Evolutionary conservation across 1,140 invertebrate species (phyloP).

Genomic region (Pogonognathellus flavescens): DNA sequence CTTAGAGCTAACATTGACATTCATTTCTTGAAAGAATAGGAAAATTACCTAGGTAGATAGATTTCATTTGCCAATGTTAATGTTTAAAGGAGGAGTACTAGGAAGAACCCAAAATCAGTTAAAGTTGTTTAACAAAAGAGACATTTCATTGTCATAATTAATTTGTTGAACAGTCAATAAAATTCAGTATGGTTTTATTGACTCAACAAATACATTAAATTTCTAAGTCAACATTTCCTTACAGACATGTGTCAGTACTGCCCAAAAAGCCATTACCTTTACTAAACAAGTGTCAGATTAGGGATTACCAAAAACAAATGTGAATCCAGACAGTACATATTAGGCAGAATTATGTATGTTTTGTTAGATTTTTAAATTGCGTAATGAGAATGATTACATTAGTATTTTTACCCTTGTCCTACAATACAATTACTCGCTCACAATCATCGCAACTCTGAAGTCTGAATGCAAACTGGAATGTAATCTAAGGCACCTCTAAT

Average conservation of each 20-base stretch:
- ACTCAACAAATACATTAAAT: neutral
- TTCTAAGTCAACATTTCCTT: conserved; percentile 25
- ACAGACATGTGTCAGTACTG: neutral
- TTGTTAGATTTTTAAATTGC: too few relatives aligned
- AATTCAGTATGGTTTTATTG: neutral
- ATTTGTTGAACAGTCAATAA: neutral
- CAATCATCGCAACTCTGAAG: too few relatives aligned
- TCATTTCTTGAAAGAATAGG: too few relatives aligned
- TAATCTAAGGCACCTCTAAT: too few relatives aligned
- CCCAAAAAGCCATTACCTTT: conserved; percentile 4
- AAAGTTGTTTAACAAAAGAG: neutral
- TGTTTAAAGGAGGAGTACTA: neutral
- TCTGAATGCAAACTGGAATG: too few relatives aligned
- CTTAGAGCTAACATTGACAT: too few relatives aligned
- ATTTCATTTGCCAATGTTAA: neutral
- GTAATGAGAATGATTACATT: too few relatives aligned
- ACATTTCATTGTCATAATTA: neutral
- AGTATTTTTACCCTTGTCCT: too few relatives aligned
- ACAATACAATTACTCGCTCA: too few relatives aligned
- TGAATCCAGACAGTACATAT: conserved; percentile 4
- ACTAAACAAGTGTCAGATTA: neutral
- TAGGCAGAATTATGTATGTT: neutral
- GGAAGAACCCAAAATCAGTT: neutral
- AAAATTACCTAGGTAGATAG: too few relatives aligned
- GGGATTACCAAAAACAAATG: neutral